A percentile compares a stretch with the other conserved stretches of the same genome.
These are phyloP conservation scores for Anisognathus igniventris DNA, from an alignment of 2,797 vertebrate genomes.

Conservation along the genomic window DNA sequence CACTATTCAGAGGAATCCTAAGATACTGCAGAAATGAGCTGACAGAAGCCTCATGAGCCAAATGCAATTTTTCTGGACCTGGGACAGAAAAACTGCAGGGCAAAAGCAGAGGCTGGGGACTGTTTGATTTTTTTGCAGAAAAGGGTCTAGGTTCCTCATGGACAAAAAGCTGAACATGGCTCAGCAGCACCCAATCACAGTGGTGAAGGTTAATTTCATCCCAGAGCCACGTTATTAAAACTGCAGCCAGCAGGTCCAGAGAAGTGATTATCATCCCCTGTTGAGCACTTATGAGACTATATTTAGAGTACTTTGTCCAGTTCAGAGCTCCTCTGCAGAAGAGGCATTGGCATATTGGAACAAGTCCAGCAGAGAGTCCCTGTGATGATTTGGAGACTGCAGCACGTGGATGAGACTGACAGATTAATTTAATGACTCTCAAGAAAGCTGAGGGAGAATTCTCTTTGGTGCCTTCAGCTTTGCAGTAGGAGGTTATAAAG, in stretches of 20 bases:
- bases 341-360: neutral
- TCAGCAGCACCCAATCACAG: neutral
- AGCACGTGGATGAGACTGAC: neutral
- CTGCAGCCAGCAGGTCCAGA: neutral
- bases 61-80: neutral
- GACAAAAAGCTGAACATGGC: neutral
- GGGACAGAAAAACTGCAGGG: neutral
- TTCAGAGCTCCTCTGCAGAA: neutral
- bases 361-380: neutral
- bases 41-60: neutral
- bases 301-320: neutral
- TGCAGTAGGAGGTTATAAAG: neutral
- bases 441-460: neutral
- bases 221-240: neutral
- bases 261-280: neutral
- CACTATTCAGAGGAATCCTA: neutral
- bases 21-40: neutral
- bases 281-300: neutral
- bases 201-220: neutral
- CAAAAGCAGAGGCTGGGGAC: neutral
- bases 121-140: neutral
- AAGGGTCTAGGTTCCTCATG: neutral
- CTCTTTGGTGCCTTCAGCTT: neutral
- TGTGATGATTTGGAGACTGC: neutral
- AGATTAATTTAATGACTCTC: neutral